Evolutionary conservation across 2,797 vertebrate species (phyloP), one percentile per base, ranked within the genome.

Genomic region (Trichosurus vulpecula): DNA sequence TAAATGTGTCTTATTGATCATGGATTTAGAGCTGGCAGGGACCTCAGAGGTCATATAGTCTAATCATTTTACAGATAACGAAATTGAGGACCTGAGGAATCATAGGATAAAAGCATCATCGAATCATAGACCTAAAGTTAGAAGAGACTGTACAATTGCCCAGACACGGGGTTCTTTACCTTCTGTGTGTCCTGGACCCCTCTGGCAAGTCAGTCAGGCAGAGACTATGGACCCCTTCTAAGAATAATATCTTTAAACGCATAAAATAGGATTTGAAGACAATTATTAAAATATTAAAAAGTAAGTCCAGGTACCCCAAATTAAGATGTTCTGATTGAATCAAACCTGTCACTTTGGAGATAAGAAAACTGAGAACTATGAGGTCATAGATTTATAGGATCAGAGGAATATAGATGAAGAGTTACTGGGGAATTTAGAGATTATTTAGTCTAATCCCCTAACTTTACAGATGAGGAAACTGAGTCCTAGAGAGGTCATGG

Each of bases 1-100:
- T 95, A 90, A 92, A 94, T 57, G 3, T 51, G 74, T 27, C 22
- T 81, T 87, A 94, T 35, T 95, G 96, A 95, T 51, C 66, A 47
- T 51, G 92, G 92, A 31, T 92, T 98, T 56, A 52, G 6, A 27
- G 22, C 66, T 93, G 66, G 91, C 95, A 94, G 58, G 29, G 52
- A 41, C 74, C 74, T 94, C 52, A 27, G 31, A 81, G 92, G 55
- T 95, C 53, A 51, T 87, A 10, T 51, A 27, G 25, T 87, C 74
- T 87, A 51, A 47, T 87, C 9, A 10, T 25, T 51, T 87, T 87
- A 27, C 41, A 87, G 25, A 27, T 87, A 87, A 5, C 41, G 41
- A 87, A 87, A 51, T 1, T 87, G 74, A 87, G 25, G 74, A 27
- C 41, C 25, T 10, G 74, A 51, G 74, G 51, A 41, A 87, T 87